Evolutionary conservation across 2,797 vertebrate genomes (phyloP).

Genomic region (Falco concolor): DNA sequence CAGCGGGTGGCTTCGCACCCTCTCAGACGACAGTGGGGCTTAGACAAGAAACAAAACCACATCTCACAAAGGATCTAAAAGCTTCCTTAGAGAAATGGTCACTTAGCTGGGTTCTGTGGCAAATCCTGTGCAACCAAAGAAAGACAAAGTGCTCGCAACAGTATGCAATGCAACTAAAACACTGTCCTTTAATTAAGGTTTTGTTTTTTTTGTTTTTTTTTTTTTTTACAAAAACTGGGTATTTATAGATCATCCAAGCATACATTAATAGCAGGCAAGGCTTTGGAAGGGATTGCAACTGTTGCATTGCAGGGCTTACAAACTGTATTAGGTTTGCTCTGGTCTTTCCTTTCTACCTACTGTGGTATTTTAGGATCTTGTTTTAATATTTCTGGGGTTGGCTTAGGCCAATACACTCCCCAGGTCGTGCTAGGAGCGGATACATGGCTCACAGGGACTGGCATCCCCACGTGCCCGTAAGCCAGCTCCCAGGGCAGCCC

Average conservation of each 20-base stretch:
- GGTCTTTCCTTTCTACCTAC: neutral
- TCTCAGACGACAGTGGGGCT: neutral
- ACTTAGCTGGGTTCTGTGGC: neutral
- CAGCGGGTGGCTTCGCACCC: neutral
- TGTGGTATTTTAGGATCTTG: neutral
- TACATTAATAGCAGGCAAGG: neutral
- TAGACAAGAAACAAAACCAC: neutral
- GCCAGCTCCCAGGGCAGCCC: neutral
- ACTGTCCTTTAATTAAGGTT: neutral
- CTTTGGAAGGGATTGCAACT: neutral
- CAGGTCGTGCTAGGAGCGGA: neutral
- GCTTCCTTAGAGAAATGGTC: rapidly evolving
- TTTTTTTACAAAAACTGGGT: neutral
- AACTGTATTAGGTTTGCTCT: neutral
- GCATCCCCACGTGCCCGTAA: rapidly evolving
- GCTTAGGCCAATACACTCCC: neutral
- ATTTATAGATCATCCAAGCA: neutral
- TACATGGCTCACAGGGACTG: rapidly evolving
- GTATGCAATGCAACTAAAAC: neutral
- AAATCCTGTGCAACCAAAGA: neutral
- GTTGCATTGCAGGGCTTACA: neutral
- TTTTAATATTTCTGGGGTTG: neutral
- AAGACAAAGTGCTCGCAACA: neutral
- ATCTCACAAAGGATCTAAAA: neutral
- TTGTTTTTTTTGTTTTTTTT: neutral